These are phyloP conservation scores for Tolypeutes matacus DNA, from an alignment of 2,797 vertebrate genomes.

Conservation along the genomic window DNA sequence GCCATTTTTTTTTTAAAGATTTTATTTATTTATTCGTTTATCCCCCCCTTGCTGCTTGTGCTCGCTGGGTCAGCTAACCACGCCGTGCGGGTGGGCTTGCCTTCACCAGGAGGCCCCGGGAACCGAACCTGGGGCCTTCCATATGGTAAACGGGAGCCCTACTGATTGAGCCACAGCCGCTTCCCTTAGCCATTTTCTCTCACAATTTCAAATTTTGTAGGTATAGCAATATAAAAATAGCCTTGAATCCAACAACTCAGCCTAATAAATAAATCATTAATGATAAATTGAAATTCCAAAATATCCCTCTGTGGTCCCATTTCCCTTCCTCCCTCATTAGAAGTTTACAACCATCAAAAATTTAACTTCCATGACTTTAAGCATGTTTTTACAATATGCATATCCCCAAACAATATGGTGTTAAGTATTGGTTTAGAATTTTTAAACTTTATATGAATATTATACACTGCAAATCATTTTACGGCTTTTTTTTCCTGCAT, in stretches of 20 bases:
- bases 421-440: not conserved
- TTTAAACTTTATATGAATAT: slow-evolving; percentile 15
- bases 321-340: slow-evolving; percentile 23
- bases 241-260: not conserved
- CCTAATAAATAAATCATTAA: slow-evolving; percentile 33
- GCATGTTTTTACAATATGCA: not conserved
- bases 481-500: not conserved
- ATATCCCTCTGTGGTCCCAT: not conserved
- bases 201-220: not conserved
- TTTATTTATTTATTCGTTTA: too few species aligned
- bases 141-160: too few species aligned
- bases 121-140: too few species aligned
- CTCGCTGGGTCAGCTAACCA: too few species aligned
- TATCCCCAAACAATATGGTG: not conserved
- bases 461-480: not conserved
- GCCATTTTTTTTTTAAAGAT: too few species aligned
- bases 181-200: slow-evolving; percentile 20
- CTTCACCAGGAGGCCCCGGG: too few species aligned
- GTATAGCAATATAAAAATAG: not conserved
- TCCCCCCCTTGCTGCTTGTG: too few species aligned
- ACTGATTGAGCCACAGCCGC: too few species aligned
- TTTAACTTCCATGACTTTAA: not conserved
- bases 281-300: slow-evolving; percentile 1
- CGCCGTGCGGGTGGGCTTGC: too few species aligned
- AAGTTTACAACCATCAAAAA: slow-evolving; percentile 26